Percentiles rank a stretch among this genome's conserved stretches.
phyloP scores from a whole-genome alignment of 2,888 invertebrate species.

The Lepidochitona cinerea region DNA sequence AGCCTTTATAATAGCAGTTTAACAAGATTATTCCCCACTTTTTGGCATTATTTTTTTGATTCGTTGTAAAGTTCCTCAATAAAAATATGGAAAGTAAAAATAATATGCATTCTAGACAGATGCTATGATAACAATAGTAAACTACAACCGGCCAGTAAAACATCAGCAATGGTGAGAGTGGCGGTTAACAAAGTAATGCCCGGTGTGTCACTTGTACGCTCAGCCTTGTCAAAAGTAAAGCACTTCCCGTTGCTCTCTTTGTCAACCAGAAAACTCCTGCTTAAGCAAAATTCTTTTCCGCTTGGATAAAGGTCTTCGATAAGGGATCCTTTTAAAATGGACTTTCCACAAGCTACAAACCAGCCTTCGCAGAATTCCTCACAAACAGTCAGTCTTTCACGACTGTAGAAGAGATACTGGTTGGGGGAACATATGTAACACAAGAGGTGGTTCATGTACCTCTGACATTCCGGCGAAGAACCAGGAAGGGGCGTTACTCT shows the following conservation, averaged over 20 bases:
- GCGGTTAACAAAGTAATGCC: no score
- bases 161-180: no score
- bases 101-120: no score
- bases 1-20: no score
- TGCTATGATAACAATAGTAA: no score
- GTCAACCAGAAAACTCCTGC: conserved; percentile 64
- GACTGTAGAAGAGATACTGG: conserved; percentile 66
- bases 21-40: no score
- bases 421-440: conserved; percentile 71
- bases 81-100: no score
- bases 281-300: conserved; percentile 66
- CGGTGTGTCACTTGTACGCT: background rate
- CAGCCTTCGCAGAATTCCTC: conserved; percentile 68
- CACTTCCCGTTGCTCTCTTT: conserved; percentile 51
- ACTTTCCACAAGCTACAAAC: conserved; percentile 66
- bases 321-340: conserved; percentile 68
- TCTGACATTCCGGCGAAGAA: conserved; percentile 66
- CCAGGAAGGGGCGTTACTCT: conserved; percentile 70
- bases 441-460: conserved; percentile 70
- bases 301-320: conserved; percentile 63
- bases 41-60: no score
- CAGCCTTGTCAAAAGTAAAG: conserved; percentile 51
- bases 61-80: no score
- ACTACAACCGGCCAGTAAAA: no score
- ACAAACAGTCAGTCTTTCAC: conserved; percentile 68